Percentiles rank a stretch among this genome's conserved stretches.
Conservation (phyloP, 2,888 invertebrate genomes). For the Conchocele bisecta region DNA sequence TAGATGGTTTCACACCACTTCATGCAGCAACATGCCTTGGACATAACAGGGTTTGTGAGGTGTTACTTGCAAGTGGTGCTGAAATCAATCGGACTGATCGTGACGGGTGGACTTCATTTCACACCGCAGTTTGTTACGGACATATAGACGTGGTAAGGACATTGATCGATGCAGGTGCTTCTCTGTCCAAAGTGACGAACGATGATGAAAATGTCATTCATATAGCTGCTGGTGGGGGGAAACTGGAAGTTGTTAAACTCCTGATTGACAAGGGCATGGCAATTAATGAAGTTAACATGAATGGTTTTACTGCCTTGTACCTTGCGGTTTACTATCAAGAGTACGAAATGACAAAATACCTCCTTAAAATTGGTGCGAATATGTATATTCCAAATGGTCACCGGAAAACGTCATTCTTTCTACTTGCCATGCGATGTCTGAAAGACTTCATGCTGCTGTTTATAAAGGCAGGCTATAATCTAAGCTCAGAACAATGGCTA, state of each 20-base stretch:
- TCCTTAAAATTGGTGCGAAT: slow-evolving; percentile 69
- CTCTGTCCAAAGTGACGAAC: slow-evolving; percentile 64
- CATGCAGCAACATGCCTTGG: slow-evolving; percentile 77
- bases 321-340: slow-evolving; percentile 74
- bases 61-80: slow-evolving; percentile 69
- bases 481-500: slow-evolving; percentile 68
- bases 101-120: slow-evolving; percentile 79
- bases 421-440: slow-evolving; percentile 67
- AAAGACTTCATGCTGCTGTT: slow-evolving; percentile 64
- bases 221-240: slow-evolving; percentile 73
- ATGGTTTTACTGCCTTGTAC: slow-evolving; percentile 74
- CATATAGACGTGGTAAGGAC: slow-evolving; percentile 66
- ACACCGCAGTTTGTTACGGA: slow-evolving; percentile 77
- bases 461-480: slow-evolving; percentile 68
- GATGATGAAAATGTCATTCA: slow-evolving; percentile 75
- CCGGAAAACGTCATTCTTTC: slow-evolving; percentile 68
- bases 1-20: slow-evolving; percentile 77
- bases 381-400: slow-evolving; percentile 63
- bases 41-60: slow-evolving; percentile 63
- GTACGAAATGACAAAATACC: slow-evolving; percentile 65
- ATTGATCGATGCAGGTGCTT: slow-evolving; percentile 67
- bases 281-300: slow-evolving; percentile 63
- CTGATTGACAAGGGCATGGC: slow-evolving; percentile 63
- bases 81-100: slow-evolving; percentile 69
- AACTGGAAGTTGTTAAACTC: slow-evolving; percentile 63